Base-by-base conservation (phyloP, 1,140 invertebrate genomes). In the Bombus affinis region DNA sequence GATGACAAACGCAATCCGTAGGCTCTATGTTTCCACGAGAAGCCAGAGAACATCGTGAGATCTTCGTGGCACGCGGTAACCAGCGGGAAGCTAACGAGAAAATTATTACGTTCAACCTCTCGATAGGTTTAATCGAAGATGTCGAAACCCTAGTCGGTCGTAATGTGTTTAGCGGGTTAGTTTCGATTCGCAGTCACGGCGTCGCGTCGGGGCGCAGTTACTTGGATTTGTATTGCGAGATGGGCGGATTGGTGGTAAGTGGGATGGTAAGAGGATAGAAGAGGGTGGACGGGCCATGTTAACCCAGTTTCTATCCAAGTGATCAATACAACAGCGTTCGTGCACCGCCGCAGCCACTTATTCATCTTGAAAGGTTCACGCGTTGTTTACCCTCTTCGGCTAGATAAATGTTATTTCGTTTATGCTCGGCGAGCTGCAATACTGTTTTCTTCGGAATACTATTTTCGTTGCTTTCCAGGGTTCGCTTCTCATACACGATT, bases 241-340 rank as follows among this genome's bases (percentile, higher is more conserved):
- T 84, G 83, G 84, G 74, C 72, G 88, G 82, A 87, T 88, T 77
- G 87, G 83, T 78, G 86, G 82, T 88, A 88, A 86, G 90, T 90
- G 81, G 89, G 82, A 85, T 74, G 84, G 86, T 77, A 85, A 87
- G 85, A 90, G 87, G 90, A 81, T 88, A 80, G 88, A 89, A 86
- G 81, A 80, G 84, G 86, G 81, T 81, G 89, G 75, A 86, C 83
- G 86, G 91, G 88, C 83, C 84, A 89, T 83, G 91, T 93, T 93
- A 93, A 93, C 92, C 92, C 76, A 93, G 91, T 93, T 91, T 93
- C 88, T 90, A 88, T 92, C 88, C 88, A 81, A 86, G 85, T 92
- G 88, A 93, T 93, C 92, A 85, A 93, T 93, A 92, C 88, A 89
- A 92, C 85, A 91, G 82, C 88, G 87, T 92, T 92, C 87, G 87